Percentiles rank a stretch among this genome's conserved stretches.
Evolutionary conservation across 2,113 vertebrate genomes (phyloP).

Genomic region (Oxyura jamaicensis): DNA sequence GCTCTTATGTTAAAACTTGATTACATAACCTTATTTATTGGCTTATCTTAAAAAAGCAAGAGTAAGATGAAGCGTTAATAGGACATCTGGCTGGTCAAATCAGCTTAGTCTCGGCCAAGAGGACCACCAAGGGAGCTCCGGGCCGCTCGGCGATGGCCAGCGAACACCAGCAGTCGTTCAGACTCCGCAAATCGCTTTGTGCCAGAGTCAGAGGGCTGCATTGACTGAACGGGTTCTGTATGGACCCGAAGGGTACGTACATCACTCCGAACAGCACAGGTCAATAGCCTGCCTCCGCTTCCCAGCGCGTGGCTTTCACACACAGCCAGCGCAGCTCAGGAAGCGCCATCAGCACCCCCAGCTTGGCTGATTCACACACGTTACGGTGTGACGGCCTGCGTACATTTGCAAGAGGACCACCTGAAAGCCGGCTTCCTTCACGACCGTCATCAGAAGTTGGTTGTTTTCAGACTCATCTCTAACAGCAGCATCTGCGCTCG

Average conservation of each 20-base stretch:
- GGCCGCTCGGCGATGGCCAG: background rate
- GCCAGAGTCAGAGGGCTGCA: background rate
- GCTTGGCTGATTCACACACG: background rate
- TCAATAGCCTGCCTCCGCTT: constrained; percentile 53
- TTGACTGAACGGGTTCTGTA: background rate
- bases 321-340: background rate
- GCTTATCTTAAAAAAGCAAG: constrained; percentile 28
- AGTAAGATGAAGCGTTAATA: constrained; percentile 35
- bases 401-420: background rate
- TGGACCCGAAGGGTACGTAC: constrained; percentile 31
- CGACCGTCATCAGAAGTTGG: constrained; percentile 25
- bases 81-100: constrained; percentile 49
- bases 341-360: constrained; percentile 38
- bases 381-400: constrained; percentile 14
- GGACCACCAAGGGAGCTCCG: constrained; percentile 37
- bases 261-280: constrained; percentile 34
- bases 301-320: background rate
- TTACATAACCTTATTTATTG: constrained; percentile 54
- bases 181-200: background rate
- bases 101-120: constrained; percentile 46
- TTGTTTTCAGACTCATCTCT: constrained; percentile 36
- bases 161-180: constrained; percentile 7
- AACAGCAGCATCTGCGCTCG: background rate
- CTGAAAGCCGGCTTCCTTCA: constrained; percentile 24
- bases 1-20: constrained; percentile 43